Evolutionary conservation across 2,797 vertebrate species (phyloP).

Genomic region (Takifugu rubripes): DNA sequence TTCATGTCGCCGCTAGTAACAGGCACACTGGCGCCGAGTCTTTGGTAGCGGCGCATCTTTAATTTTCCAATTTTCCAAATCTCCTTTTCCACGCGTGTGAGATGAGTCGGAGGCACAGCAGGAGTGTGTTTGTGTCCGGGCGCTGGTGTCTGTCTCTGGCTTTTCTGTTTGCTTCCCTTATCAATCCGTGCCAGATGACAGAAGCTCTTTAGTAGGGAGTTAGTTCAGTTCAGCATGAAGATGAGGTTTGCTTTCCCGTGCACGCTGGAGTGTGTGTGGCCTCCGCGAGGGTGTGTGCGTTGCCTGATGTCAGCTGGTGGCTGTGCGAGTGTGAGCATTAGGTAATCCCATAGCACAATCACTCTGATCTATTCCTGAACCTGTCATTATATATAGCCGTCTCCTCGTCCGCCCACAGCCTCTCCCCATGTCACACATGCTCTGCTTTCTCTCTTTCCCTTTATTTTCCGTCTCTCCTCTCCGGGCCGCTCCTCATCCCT

Average conservation of each 20-base stretch:
- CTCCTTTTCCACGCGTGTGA: constrained; percentile 44
- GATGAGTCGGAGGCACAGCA: constrained; percentile 39
- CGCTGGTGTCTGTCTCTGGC: constrained; percentile 55
- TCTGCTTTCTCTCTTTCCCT: constrained; percentile 31
- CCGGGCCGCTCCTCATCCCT: constrained; percentile 66
- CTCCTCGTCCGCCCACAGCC: constrained; percentile 74
- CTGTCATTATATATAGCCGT: constrained; percentile 77
- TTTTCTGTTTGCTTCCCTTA: constrained; percentile 60
- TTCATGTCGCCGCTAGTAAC: too few species aligned
- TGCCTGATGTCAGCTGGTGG: constrained; percentile 64
- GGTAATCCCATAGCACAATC: constrained; percentile 77
- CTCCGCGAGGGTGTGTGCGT: constrained; percentile 11
- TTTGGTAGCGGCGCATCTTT: constrained; percentile 46
- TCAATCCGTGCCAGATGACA: constrained; percentile 65
- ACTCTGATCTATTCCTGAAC: constrained; percentile 78
- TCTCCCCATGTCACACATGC: constrained; percentile 52
- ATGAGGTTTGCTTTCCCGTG: constrained; percentile 55
- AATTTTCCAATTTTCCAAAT: constrained; percentile 38
- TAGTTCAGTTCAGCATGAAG: constrained; percentile 70
- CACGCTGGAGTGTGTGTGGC: constrained; percentile 3
- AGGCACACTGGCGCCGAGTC: constrained; percentile 3
- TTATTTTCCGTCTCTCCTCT: constrained; percentile 52
- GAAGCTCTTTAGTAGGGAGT: constrained; percentile 66
- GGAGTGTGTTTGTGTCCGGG: constrained; percentile 45
- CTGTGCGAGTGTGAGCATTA: constrained; percentile 60